Evolutionary conservation across 2,797 vertebrate genomes (phyloP).

Genomic region (Urophycis tenuis): DNA sequence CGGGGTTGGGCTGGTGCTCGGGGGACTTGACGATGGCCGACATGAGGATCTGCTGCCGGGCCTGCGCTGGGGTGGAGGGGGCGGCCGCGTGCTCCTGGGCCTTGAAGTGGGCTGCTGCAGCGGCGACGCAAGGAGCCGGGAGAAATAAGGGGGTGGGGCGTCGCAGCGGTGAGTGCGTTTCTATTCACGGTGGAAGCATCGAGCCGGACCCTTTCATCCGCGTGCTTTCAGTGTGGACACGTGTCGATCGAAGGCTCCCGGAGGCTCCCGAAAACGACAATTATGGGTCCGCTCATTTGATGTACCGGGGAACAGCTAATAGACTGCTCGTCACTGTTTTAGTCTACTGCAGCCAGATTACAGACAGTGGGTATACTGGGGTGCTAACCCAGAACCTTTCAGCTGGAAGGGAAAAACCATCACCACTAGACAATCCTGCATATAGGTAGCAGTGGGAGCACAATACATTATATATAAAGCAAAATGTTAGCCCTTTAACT

Average conservation of each 20-base stretch:
- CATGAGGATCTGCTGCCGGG: conserved; percentile 98
- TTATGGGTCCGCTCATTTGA: not conserved
- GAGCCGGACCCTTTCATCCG: not conserved
- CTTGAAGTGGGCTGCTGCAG: conserved; percentile 91
- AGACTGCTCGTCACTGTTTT: no score
- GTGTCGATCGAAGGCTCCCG: no score
- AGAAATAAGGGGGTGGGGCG: not conserved
- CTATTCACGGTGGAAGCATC: not conserved
- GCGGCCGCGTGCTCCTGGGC: conserved; percentile 83
- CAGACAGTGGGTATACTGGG: no score
- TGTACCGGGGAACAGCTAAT: no score
- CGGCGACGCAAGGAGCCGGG: not conserved
- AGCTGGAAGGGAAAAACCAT: no score
- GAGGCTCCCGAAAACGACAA: not conserved
- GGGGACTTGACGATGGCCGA: conserved; percentile 96
- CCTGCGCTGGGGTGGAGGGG: conserved; percentile 86
- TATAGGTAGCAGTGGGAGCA: no score
- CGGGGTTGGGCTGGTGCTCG: conserved; percentile 93
- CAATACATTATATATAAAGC: no score
- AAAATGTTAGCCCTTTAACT: no score
- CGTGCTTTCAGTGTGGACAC: no score
- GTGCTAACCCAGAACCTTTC: no score
- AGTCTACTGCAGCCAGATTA: no score
- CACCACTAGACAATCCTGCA: no score
- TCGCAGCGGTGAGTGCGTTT: not conserved